phyloP scores from a whole-genome alignment of 2,113 vertebrate species.

The Zeus faber region DNA sequence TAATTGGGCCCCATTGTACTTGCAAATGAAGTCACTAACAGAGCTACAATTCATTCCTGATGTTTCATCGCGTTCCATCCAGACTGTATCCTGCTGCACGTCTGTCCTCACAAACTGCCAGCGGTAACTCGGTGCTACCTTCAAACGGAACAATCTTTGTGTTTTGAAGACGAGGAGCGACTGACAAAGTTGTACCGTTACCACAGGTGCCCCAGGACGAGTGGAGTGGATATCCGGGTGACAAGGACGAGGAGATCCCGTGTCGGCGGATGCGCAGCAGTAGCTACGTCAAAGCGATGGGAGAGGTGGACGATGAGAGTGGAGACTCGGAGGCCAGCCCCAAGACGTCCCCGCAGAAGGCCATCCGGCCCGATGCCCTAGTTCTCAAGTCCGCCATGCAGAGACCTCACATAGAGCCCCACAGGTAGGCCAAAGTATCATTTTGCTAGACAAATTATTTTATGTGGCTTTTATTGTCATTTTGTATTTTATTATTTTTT shows the following conservation, averaged over 20 bases:
- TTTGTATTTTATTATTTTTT: too few relatives aligned
- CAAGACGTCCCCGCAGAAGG: constrained; percentile 87
- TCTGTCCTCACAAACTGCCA: constrained; percentile 1
- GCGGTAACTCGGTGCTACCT: not conserved
- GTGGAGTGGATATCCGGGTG: constrained; percentile 89
- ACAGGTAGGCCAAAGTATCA: too few relatives aligned
- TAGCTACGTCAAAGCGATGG: constrained; percentile 99
- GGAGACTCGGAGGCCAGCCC: constrained; percentile 94
- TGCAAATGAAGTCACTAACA: constrained; percentile 29
- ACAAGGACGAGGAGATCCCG: constrained; percentile 93
- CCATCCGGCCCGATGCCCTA: constrained; percentile 84
- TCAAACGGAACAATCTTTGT: too few relatives aligned
- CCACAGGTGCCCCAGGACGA: constrained; percentile 96
- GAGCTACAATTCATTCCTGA: not conserved
- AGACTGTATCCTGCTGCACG: constrained; percentile 1
- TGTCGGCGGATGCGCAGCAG: constrained; percentile 96
- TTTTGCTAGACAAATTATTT: too few relatives aligned
- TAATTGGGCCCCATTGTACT: constrained; percentile 34
- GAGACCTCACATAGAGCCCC: constrained; percentile 86
- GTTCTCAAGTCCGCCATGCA: constrained; percentile 86
- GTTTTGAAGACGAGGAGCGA: too few relatives aligned
- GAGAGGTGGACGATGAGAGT: constrained; percentile 89
- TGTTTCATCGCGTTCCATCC: constrained; percentile 6
- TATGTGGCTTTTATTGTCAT: too few relatives aligned
- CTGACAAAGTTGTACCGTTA: constrained; percentile 7